A percentile compares a stretch with the other conserved stretches of the same genome.
These are phyloP conservation scores for Setipinna tenuifilis DNA, from an alignment of 2,797 vertebrate genomes.

Conservation along the genomic window DNA sequence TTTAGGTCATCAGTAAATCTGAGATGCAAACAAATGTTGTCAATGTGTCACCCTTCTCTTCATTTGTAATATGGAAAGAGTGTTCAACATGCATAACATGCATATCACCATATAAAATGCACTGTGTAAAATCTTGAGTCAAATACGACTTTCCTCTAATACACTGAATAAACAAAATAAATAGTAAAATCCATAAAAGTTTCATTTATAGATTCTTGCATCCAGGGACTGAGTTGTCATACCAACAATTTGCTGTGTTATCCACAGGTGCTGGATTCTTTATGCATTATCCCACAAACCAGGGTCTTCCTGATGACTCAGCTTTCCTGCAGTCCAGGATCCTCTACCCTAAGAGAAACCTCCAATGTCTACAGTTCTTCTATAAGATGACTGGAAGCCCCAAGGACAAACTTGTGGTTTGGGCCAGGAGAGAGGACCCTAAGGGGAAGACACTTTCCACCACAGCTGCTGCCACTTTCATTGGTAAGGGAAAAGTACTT, in stretches of 20 bases:
- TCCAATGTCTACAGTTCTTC: slow-evolving; percentile 81
- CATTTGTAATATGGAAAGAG: background rate
- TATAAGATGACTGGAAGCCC: slow-evolving; percentile 72
- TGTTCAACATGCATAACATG: background rate
- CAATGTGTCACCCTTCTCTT: background rate
- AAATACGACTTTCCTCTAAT: background rate
- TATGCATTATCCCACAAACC: background rate
- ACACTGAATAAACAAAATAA: background rate
- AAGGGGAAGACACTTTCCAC: background rate
- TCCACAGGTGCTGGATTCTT: background rate
- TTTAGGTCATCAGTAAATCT: background rate
- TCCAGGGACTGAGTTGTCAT: background rate
- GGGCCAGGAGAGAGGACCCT: background rate
- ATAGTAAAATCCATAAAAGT: background rate
- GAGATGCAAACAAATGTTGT: too few species aligned
- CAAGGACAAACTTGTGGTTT: slow-evolving; percentile 70
- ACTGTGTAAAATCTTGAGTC: background rate
- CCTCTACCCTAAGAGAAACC: slow-evolving; percentile 74
- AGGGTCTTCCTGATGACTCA: slow-evolving; percentile 46
- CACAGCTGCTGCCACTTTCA: background rate
- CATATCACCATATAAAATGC: background rate
- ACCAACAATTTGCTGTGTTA: background rate
- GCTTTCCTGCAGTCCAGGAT: slow-evolving; percentile 76
- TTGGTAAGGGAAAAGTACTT: background rate
- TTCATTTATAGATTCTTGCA: background rate